Evolutionary conservation across 64 coral and sea anemone genomes (phyloP).

Genomic region (Porites australiensis): DNA sequence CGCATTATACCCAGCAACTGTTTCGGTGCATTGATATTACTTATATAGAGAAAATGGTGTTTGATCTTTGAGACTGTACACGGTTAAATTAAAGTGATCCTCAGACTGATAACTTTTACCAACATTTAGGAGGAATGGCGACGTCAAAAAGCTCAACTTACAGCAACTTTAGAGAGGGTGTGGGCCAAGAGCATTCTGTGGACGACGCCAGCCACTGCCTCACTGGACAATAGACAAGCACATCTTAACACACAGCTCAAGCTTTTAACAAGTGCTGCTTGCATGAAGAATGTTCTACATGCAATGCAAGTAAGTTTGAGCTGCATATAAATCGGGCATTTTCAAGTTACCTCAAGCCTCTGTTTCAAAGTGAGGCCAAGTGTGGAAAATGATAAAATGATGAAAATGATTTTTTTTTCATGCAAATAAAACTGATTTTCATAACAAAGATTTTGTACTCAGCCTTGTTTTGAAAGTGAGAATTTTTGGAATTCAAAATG

Average conservation of each 20-base stretch:
- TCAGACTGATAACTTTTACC: neutral
- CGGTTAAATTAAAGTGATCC: too few species aligned
- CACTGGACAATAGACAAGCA: constrained; percentile 73
- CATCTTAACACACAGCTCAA: constrained; percentile 84
- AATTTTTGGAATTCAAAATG: neutral
- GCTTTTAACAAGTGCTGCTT: constrained; percentile 40
- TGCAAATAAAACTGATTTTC: too few species aligned
- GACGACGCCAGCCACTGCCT: constrained; percentile 79
- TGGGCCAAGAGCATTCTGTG: constrained; percentile 82
- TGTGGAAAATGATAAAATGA: too few species aligned
- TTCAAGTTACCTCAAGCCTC: too few species aligned
- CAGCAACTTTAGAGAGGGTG: constrained; percentile 66
- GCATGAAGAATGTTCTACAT: constrained; percentile 50
- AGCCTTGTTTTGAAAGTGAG: neutral
- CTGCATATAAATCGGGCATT: neutral
- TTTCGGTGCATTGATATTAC: too few species aligned
- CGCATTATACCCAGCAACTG: too few species aligned
- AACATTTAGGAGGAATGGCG: constrained; percentile 75
- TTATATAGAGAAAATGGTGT: too few species aligned
- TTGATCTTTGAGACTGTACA: neutral
- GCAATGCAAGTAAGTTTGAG: constrained; percentile 65
- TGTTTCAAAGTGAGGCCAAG: too few species aligned
- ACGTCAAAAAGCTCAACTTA: constrained; percentile 78
- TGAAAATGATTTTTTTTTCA: too few species aligned
- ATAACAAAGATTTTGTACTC: too few species aligned